Conservation (phyloP, 2,888 invertebrate species). For the Hypselothyrea guttata region DNA sequence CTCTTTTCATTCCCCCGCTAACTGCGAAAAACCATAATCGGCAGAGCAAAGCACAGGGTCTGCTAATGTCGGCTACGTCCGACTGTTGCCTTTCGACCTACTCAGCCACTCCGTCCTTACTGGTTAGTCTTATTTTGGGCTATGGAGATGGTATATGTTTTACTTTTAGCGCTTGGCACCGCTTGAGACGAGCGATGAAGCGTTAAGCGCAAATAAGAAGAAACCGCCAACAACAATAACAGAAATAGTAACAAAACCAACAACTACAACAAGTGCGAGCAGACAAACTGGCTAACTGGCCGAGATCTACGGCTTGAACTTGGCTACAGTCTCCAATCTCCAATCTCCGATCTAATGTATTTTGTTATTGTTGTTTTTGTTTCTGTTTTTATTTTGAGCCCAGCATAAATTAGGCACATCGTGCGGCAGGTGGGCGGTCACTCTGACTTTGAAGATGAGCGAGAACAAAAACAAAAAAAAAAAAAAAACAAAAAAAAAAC, state of each 20-base stretch:
- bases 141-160: slow-evolving; percentile 37
- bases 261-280: slow-evolving; percentile 21
- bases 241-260: slow-evolving; percentile 11
- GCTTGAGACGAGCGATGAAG: slow-evolving; percentile 58
- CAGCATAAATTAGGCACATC: slow-evolving; percentile 46
- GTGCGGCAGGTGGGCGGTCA: slow-evolving; percentile 49
- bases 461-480: slow-evolving; percentile 21
- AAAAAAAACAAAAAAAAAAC: slow-evolving; percentile 14
- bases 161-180: slow-evolving; percentile 62
- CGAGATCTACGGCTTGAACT: slow-evolving; percentile 36
- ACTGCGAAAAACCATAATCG: no score
- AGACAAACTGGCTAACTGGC: slow-evolving; percentile 27
- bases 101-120: no score
- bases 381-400: neutral
- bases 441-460: slow-evolving; percentile 26
- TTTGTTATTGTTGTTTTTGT: neutral
- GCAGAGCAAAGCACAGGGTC: no score
- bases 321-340: slow-evolving; percentile 17
- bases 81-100: no score
- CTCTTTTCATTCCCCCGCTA: no score
- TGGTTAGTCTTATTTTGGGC: slow-evolving; percentile 49
- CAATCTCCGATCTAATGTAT: no score
- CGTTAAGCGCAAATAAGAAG: slow-evolving; percentile 35
- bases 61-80: no score
- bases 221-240: slow-evolving; percentile 24